These are phyloP conservation scores for Drosophila carrolli DNA, from an alignment of 1,140 invertebrate genomes.

Conservation along the genomic window DNA sequence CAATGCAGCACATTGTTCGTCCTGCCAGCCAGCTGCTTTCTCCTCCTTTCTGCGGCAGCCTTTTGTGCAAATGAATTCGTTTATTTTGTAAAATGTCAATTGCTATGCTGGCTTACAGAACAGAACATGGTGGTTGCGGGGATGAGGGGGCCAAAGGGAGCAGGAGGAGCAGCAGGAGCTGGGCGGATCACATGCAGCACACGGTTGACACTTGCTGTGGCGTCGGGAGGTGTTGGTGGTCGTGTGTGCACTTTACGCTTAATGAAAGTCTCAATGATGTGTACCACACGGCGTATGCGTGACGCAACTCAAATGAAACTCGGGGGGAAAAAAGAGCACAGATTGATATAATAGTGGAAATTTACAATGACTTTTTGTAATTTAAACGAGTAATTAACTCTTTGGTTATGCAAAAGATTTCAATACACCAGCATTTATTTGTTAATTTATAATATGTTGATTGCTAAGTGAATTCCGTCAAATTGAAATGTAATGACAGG, in stretches of 20 bases:
- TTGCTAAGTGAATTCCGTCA: too few species aligned
- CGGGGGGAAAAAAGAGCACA: neutral
- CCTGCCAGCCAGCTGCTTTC: slow-evolving; percentile 19
- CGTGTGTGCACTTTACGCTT: slow-evolving; percentile 68
- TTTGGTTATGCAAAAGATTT: neutral
- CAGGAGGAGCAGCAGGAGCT: neutral
- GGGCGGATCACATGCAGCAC: slow-evolving; percentile 39
- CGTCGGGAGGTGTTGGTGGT: slow-evolving; percentile 28
- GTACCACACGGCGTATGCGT: slow-evolving; percentile 66
- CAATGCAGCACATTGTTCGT: slow-evolving; percentile 49
- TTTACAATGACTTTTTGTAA: neutral
- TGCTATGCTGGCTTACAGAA: slow-evolving; percentile 60
- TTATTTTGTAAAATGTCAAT: slow-evolving; percentile 83
- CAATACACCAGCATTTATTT: neutral
- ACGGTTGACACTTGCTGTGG: slow-evolving; percentile 62
- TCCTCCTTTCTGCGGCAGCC: slow-evolving; percentile 25
- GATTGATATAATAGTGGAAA: slow-evolving; percentile 1
- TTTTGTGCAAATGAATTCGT: slow-evolving; percentile 80
- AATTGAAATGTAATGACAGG: neutral
- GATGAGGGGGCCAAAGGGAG: slow-evolving; percentile 3
- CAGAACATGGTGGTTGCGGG: neutral
- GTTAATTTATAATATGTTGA: too few species aligned
- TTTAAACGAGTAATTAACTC: neutral
- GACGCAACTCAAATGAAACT: slow-evolving; percentile 16
- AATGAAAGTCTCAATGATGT: slow-evolving; percentile 68